Conservation (phyloP, 2,113 vertebrate species). For the Origma solitaria region DNA sequence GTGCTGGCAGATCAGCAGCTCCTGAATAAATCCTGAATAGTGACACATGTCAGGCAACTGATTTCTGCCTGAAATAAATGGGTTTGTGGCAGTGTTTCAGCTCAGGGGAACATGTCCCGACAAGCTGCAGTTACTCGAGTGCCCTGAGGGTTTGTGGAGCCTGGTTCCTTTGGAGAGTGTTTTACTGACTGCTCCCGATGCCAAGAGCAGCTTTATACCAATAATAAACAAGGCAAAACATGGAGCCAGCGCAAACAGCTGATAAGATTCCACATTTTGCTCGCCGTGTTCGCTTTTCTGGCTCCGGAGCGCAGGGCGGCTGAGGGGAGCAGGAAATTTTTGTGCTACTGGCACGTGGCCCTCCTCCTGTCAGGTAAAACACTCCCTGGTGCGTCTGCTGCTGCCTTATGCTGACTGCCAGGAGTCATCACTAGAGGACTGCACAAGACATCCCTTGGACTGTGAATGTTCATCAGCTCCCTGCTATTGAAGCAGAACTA, state of each 20-base stretch:
- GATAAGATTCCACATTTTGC: neutral
- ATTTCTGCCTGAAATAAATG: neutral
- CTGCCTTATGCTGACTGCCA: neutral
- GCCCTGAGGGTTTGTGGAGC: neutral
- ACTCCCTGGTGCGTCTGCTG: neutral
- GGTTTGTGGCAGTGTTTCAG: neutral
- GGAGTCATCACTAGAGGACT: neutral
- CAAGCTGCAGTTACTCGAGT: neutral
- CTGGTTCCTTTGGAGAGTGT: neutral
- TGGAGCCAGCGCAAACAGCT: neutral
- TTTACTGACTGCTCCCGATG: neutral
- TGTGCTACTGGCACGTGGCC: neutral
- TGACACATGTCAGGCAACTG: neutral
- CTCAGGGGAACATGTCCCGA: neutral
- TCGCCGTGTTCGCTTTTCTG: neutral
- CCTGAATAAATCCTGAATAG: neutral
- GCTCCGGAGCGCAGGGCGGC: neutral
- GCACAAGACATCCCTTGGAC: neutral
- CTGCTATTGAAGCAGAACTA: accelerated
- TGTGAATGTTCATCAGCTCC: neutral
- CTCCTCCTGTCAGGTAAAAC: neutral
- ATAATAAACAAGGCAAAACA: neutral
- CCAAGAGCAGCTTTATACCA: neutral
- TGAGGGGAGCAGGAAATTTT: neutral
- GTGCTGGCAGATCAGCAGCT: neutral